phyloP scores from a whole-genome alignment of 2,888 invertebrate species.

The Scelioninae gen. 2 region DNA sequence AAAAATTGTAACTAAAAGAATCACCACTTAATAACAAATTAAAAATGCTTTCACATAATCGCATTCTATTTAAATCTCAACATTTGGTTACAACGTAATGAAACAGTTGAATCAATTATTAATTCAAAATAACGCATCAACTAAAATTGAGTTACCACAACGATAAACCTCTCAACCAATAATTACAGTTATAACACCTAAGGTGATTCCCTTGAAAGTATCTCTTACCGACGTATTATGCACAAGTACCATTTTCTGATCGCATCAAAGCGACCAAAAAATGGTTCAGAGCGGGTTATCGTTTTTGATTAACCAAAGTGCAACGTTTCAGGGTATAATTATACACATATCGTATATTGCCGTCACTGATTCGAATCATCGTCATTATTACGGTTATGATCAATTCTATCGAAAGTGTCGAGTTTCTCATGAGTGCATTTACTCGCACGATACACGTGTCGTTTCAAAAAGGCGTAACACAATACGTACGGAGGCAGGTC shows the following conservation, averaged over 20 bases:
- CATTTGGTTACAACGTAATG: too few species aligned
- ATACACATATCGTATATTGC: constrained; percentile 46
- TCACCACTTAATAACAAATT: too few species aligned
- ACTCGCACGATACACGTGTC: constrained; percentile 56
- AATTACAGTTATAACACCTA: constrained; percentile 42
- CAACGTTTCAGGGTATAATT: constrained; percentile 47
- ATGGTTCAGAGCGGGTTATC: constrained; percentile 32
- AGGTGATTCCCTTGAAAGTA: constrained; percentile 23
- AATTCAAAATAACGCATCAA: constrained; percentile 8
- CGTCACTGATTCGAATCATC: constrained; percentile 54
- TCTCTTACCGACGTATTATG: constrained; percentile 23
- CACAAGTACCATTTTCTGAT: constrained; percentile 44
- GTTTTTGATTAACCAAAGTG: constrained; percentile 48
- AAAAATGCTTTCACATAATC: too few species aligned
- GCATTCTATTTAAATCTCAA: too few species aligned
- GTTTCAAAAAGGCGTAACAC: constrained; percentile 58
- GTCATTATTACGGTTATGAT: constrained; percentile 53
- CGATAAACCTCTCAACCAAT: constrained; percentile 22
- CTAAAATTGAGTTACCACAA: constrained; percentile 25
- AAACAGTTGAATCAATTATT: constrained; percentile 14
- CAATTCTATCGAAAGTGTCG: constrained; percentile 55
- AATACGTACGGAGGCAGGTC: constrained; percentile 56
- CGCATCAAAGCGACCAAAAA: constrained; percentile 32
- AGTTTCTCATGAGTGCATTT: constrained; percentile 54
- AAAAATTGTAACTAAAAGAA: too few species aligned